These are phyloP conservation scores for Leptarthrus brevirostris DNA, from an alignment of 2,888 invertebrate species.

Conservation along the genomic window DNA sequence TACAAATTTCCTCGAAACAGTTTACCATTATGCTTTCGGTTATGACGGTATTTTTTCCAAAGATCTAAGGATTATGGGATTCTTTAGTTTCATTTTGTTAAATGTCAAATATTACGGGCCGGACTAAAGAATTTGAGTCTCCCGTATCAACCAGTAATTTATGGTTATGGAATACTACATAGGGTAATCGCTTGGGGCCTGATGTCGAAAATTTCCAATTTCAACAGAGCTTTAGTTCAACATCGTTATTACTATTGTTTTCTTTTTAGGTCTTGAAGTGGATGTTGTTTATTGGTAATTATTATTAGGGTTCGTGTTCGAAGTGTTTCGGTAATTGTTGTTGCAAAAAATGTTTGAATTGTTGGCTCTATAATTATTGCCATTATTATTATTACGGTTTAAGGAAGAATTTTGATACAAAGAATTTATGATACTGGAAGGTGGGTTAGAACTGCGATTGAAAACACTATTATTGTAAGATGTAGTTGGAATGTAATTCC, in stretches of 20 bases:
- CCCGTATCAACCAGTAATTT: constrained; percentile 15
- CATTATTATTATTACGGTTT: no score
- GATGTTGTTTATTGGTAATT: background rate
- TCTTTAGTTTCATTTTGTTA: background rate
- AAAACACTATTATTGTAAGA: no score
- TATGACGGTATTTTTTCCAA: background rate
- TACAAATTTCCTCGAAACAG: background rate
- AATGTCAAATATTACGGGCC: background rate
- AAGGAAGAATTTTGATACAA: no score
- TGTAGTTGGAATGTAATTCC: no score
- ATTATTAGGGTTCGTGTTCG: background rate
- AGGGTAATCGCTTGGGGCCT: background rate
- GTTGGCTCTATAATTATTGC: no score
- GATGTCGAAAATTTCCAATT: constrained; percentile 1
- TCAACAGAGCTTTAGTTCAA: background rate
- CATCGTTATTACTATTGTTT: background rate
- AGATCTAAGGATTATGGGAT: constrained; percentile 1
- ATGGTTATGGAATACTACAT: background rate
- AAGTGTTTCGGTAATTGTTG: background rate
- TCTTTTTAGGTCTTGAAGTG: background rate
- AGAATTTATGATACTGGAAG: no score
- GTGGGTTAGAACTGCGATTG: no score
- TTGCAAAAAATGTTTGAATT: background rate
- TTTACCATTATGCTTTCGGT: constrained; percentile 5
- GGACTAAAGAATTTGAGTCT: background rate